These are phyloP conservation scores for Rhorus exstirpatorius DNA, from an alignment of 2,888 invertebrate genomes.

Conservation along the genomic window DNA sequence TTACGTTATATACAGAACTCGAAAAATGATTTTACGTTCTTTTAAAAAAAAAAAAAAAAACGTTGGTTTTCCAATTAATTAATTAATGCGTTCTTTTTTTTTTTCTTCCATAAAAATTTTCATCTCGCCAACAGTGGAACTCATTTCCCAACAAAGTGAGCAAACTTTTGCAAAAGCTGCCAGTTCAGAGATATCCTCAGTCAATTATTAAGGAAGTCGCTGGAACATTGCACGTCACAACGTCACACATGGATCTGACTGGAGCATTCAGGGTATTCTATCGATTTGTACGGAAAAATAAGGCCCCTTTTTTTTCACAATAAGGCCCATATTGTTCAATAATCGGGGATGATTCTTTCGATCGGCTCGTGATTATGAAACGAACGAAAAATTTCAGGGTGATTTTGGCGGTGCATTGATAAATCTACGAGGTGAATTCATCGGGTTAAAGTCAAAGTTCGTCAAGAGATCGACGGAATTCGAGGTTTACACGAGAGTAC, in stretches of 20 bases:
- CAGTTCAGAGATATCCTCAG: constrained; percentile 43
- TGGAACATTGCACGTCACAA: constrained; percentile 54
- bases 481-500: constrained; percentile 60
- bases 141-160: constrained; percentile 47
- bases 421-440: constrained; percentile 52
- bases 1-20: neutral
- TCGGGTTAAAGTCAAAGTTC: constrained; percentile 62
- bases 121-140: constrained; percentile 51
- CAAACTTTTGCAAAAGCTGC: constrained; percentile 67
- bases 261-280: constrained; percentile 58
- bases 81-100: no score
- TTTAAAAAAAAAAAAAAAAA: no score
- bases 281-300: no score
- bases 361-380: no score
- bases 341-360: no score
- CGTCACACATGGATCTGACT: constrained; percentile 61
- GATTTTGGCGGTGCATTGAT: constrained; percentile 67
- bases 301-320: no score
- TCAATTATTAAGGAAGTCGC: constrained; percentile 43
- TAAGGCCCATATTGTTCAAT: no score
- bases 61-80: no score
- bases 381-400: no score
- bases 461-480: constrained; percentile 53
- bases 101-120: constrained; percentile 6
- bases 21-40: neutral